Evolutionary conservation across 2,888 invertebrate genomes (phyloP), one percentile per base, ranked within the genome.

Genomic region (Netelia melanura): DNA sequence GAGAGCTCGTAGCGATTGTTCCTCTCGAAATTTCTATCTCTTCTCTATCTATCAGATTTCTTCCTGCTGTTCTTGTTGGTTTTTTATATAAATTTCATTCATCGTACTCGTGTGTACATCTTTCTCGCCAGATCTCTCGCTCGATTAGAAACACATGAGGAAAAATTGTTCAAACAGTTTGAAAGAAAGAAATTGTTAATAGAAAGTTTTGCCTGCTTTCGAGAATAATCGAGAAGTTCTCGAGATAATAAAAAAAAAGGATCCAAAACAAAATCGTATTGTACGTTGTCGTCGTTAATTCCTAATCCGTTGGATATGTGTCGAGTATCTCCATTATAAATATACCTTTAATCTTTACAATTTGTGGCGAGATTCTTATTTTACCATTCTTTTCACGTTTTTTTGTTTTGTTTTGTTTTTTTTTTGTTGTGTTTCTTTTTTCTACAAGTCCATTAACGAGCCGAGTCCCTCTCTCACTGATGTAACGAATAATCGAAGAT

Each of bases 231-330:
- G 52, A 68, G 81, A 68, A 43, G 44, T 62, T 38, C 38, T 38
- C 38, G 38, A 3, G 1, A 38, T 38, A 38, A 21, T 21, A 21
- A 21, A 21, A 21, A 21, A 38, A 38, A 38, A 5, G 38, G 6
- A 38, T 6, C 8, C 8, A 67, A 44, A 44, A 62, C 44, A 75
- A 83, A 85, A 85, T 83, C 82, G 83, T 88, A 87, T 88, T 88
- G 86, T 87, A 88, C 87, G 83, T 86, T 79, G 83, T 86, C 84
- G 81, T 86, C 84, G 83, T 86, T 87, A 85, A 83, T 84, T 81
- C 81, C 87, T 87, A 87, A 88, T 89, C 90, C 88, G 86, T 88
- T 88, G 89, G 91, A 91, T 91, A 91, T 91, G 91, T 91, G 88
- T 91, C 81, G 86, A 88, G 87, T 90, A 89, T 90, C 58, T 74